phyloP scores from a whole-genome alignment of 2,888 invertebrate species.

The Hybos culiciformis region DNA sequence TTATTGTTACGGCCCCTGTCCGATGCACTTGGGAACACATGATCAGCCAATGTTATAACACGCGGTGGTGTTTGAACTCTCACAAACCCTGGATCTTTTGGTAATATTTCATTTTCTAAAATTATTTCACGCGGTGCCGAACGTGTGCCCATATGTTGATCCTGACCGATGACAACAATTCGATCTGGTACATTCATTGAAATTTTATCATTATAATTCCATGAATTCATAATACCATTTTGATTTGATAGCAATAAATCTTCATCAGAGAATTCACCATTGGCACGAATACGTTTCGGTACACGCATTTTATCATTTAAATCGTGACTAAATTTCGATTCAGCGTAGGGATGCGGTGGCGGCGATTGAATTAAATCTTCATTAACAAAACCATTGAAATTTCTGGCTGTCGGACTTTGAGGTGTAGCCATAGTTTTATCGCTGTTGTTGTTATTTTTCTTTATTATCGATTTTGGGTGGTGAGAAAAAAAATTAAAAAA shows the following conservation, averaged over 20 bases:
- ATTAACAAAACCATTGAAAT: conserved; percentile 45
- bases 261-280: conserved; percentile 51
- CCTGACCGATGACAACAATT: conserved; percentile 75
- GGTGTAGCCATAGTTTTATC: conserved; percentile 41
- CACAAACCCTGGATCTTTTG: conserved; percentile 56
- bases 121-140: conserved; percentile 79
- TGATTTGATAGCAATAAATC: conserved; percentile 47
- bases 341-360: conserved; percentile 23
- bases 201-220: conserved; percentile 61
- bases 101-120: conserved; percentile 66
- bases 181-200: conserved; percentile 90
- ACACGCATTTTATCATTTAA: conserved; percentile 72
- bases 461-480: too few relatives aligned
- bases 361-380: too few relatives aligned
- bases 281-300: conserved; percentile 63
- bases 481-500: too few relatives aligned
- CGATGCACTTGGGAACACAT: conserved; percentile 61
- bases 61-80: conserved; percentile 82
- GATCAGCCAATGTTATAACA: conserved; percentile 72
- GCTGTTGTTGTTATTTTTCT: neutral
- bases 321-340: conserved; percentile 56
- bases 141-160: conserved; percentile 51
- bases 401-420: conserved; percentile 42
- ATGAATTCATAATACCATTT: conserved; percentile 41
- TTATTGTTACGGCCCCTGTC: too few relatives aligned